Base-by-base conservation (phyloP, 2,113 vertebrate genomes). In the Cercocebus atys region DNA sequence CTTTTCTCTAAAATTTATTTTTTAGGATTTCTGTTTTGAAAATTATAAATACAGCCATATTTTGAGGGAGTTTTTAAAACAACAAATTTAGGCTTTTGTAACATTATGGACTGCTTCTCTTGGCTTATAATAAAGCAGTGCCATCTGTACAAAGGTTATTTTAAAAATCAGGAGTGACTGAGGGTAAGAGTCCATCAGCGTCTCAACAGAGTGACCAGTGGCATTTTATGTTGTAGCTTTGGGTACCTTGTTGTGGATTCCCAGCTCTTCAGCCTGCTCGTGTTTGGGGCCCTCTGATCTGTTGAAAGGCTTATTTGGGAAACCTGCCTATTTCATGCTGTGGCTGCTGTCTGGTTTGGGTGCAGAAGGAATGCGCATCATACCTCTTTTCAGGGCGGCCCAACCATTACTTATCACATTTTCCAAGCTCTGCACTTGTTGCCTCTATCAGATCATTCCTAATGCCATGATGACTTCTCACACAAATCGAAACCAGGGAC, bases 21-120 rank as follows among this genome's bases (percentile, higher is more conserved):
- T 96, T 88, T 78, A 68, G 73, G 76, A 8, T 95, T 95, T 94
- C 7, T 96, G 94, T 82, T 50, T 59, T 12, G 82, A 76, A 55
- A 22, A 78, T 30, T 96, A 25, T 92, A 59, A 96, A 88, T 68
- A 13, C 10, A 75, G 32, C 20, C 43, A 14, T 85, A 57, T 61
- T 96, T 93, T 83, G 23, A 90, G 47, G 13, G 47, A 38, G 45
- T 73, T 87, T 73, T 86, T 92, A 89, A 38, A 72, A 81, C 81
- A 18, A 25, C 35, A 43, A 0, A 70, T 95, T 93, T 40, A 93
- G 55, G 23, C 47, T 94, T 95, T 93, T 70, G 0, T 94, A 64
- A 55, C 59, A 50, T 76, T 94, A 11, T 8, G 2, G 4, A 73
- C 30, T 80, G 52, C 64, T 83, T 91, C 73, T 86, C 80, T 79